phyloP scores from a whole-genome alignment of 2,113 vertebrate genomes.

The Spea multiplicata region DNA sequence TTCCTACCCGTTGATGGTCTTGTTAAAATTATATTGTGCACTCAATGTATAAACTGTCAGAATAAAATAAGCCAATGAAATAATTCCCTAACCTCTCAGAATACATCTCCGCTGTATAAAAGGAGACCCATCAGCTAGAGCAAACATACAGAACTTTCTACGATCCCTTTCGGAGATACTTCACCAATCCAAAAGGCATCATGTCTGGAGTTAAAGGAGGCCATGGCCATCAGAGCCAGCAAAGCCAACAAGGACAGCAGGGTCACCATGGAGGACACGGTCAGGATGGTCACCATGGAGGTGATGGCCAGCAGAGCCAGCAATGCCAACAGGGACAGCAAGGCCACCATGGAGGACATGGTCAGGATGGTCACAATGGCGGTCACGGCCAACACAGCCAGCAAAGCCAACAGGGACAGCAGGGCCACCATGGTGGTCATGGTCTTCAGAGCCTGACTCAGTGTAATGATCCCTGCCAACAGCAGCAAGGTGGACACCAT shows the following conservation, averaged over 20 bases:
- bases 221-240: background rate
- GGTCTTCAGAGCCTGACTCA: background rate
- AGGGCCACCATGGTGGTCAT: background rate
- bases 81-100: background rate
- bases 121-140: background rate
- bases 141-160: background rate
- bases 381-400: background rate
- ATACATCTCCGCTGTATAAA: background rate
- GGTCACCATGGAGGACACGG: background rate
- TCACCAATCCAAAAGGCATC: background rate
- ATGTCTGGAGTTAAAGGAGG: slow-evolving; percentile 41
- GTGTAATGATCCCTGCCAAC: background rate
- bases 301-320: background rate
- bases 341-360: background rate
- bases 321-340: background rate
- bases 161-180: background rate
- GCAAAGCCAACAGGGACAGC: background rate
- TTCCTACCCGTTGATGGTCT: background rate
- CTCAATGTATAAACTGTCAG: background rate
- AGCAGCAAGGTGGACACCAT: background rate
- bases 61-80: background rate
- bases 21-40: background rate
- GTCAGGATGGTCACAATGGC: background rate
- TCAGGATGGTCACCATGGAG: background rate
- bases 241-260: background rate